A percentile compares a stretch with the other conserved stretches of the same genome.
These are phyloP conservation scores for human (Homo sapiens) DNA, from an alignment of 2,113 vertebrate species.

Conservation along the genomic window GRCh38 chr1:188378501-188379000, in stretches of 20 bases:
- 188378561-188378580: rapidly evolving
- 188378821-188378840: neutral
- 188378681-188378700: neutral
- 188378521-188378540: neutral
- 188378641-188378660: neutral
- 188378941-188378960: neutral
- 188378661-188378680: neutral
- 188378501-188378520: neutral
- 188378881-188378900: neutral
- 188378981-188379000: neutral
- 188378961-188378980: neutral
- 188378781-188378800: neutral
- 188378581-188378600: neutral
- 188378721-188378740: neutral
- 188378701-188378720: neutral
- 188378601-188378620: neutral
- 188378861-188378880: neutral
- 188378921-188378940: neutral
- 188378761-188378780: neutral
- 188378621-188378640: neutral
- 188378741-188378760: neutral
- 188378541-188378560: neutral
- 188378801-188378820: neutral
- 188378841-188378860: neutral
- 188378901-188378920: neutral